Percentiles rank a stretch among this genome's conserved stretches.
Evolutionary conservation across 2,113 vertebrate species (phyloP).

Genomic region (Trichomycterus rosablanca): DNA sequence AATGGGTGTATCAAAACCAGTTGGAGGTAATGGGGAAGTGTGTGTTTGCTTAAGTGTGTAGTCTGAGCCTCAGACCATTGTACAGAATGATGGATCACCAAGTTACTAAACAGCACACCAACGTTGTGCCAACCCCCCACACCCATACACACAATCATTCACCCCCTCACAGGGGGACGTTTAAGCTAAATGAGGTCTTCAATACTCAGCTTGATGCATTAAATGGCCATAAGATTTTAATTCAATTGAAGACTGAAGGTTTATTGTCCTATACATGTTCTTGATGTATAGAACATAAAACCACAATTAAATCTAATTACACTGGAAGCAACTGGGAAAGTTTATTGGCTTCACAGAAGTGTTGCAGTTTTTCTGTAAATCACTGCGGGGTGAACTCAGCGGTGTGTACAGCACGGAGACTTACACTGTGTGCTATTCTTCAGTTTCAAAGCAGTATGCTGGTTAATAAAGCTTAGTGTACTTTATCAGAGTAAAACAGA

Average conservation of each 20-base stretch:
- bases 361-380: background rate
- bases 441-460: constrained; percentile 10
- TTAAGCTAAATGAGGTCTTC: constrained; percentile 8
- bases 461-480: constrained; percentile 21
- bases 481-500: constrained; percentile 22
- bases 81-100: constrained; percentile 12
- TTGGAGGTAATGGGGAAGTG: too few relatives aligned
- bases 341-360: background rate
- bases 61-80: too few relatives aligned
- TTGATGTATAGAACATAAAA: constrained; percentile 11
- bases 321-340: background rate
- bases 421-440: background rate
- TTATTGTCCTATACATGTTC: background rate
- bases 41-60: background rate
- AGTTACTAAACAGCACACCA: background rate
- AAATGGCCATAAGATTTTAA: background rate
- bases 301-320: constrained; percentile 2
- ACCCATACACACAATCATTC: too few relatives aligned
- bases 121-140: constrained; percentile 9
- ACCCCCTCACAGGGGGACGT: background rate
- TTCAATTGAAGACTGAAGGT: background rate
- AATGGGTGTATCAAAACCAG: too few relatives aligned
- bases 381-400: too few relatives aligned
- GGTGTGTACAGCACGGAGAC: background rate
- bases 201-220: background rate